Percentiles rank a stretch among this genome's conserved stretches.
phyloP scores from a whole-genome alignment of 2,797 vertebrate genomes.

The Enteromius afrohamiltoni region DNA sequence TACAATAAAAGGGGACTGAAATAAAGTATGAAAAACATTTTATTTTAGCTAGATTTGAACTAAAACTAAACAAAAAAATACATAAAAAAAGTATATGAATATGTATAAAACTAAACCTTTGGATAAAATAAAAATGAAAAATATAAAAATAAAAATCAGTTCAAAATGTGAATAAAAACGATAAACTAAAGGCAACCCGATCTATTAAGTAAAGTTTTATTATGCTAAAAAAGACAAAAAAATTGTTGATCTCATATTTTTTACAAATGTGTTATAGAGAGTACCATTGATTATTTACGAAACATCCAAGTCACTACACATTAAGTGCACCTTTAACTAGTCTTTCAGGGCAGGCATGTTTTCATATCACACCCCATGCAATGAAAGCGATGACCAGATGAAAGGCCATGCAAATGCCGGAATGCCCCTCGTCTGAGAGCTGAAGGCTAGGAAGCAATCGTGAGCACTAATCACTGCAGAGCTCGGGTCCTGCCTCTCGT shows the following conservation, averaged over 20 bases:
- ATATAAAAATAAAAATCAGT: neutral
- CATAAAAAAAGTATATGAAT: neutral
- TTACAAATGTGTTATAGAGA: neutral
- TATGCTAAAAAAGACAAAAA: neutral
- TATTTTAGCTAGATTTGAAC: neutral
- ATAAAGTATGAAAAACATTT: neutral
- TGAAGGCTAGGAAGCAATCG: slow-evolving; percentile 75
- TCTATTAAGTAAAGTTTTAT: neutral
- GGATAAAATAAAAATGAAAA: neutral
- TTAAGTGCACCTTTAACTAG: neutral
- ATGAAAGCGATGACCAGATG: slow-evolving; percentile 46
- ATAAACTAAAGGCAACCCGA: neutral
- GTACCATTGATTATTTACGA: neutral
- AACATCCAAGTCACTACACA: neutral
- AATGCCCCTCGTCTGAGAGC: slow-evolving; percentile 54
- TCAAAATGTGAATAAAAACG: neutral
- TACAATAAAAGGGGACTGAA: neutral
- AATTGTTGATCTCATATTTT: neutral
- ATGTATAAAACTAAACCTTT: neutral
- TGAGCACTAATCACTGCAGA: slow-evolving; percentile 74
- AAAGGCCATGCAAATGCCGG: slow-evolving; percentile 48
- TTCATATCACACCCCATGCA: slow-evolving; percentile 48
- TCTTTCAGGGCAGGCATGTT: slow-evolving; percentile 32
- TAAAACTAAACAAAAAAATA: neutral
- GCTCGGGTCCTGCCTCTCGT: slow-evolving; percentile 63